phyloP scores from a whole-genome alignment of 2,888 invertebrate species.

The Dicyrtoma fusca region DNA sequence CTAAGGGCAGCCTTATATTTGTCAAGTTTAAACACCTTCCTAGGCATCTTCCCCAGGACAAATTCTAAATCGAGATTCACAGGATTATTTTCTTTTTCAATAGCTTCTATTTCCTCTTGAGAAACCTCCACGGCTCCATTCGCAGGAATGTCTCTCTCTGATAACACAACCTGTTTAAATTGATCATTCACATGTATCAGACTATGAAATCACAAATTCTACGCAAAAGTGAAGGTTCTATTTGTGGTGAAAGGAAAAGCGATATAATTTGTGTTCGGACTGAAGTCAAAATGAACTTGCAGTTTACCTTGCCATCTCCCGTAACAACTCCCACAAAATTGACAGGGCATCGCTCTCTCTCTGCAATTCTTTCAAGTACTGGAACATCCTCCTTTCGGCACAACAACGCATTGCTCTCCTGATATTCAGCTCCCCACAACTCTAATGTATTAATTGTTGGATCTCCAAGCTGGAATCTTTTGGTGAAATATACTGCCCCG shows the following conservation, averaged over 20 bases:
- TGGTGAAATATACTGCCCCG: slow-evolving; percentile 87
- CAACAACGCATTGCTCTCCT: slow-evolving; percentile 90
- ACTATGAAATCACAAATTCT: not conserved
- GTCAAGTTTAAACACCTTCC: slow-evolving; percentile 71
- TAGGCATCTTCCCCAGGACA: slow-evolving; percentile 85
- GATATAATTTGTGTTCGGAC: no score
- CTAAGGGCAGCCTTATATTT: slow-evolving; percentile 63
- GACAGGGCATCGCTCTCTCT: slow-evolving; percentile 88
- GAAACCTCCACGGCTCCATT: slow-evolving; percentile 44
- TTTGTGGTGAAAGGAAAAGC: no score
- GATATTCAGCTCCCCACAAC: slow-evolving; percentile 98
- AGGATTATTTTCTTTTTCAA: slow-evolving; percentile 66
- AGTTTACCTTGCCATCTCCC: slow-evolving; percentile 76
- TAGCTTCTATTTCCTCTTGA: slow-evolving; percentile 36
- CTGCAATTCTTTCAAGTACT: slow-evolving; percentile 72
- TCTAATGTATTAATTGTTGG: slow-evolving; percentile 91
- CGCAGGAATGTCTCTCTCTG: slow-evolving; percentile 43
- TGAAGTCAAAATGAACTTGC: no score
- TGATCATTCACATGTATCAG: not conserved
- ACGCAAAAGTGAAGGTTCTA: no score
- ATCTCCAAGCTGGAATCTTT: slow-evolving; percentile 88
- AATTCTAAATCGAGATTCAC: slow-evolving; percentile 87
- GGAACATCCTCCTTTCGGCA: slow-evolving; percentile 70
- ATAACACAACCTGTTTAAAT: slow-evolving; percentile 48
- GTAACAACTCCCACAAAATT: slow-evolving; percentile 92